Evolutionary conservation across 2,113 vertebrate species (phyloP).

Genomic region (Heterotilapia buettikoferi): DNA sequence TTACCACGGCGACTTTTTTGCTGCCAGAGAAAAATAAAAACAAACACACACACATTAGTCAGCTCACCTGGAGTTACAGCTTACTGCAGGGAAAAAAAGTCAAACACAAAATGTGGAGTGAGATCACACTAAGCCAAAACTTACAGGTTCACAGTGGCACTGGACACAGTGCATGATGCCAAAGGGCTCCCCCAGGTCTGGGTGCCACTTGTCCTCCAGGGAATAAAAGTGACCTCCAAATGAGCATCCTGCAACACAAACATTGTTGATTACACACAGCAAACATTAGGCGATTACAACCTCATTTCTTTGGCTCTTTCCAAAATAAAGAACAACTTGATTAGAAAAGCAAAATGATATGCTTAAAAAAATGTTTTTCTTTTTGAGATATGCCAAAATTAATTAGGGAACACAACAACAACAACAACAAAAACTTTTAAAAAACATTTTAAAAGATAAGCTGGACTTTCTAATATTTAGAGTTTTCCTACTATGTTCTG

Average conservation of each 20-base stretch:
- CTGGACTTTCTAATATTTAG: not conserved
- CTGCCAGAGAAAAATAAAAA: slow-evolving; percentile 24
- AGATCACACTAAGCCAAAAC: slow-evolving; percentile 11
- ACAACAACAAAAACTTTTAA: rapidly evolving
- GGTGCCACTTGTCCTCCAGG: slow-evolving; percentile 91
- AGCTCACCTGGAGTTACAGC: not conserved
- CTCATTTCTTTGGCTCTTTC: not conserved
- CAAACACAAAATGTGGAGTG: not conserved
- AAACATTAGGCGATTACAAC: not conserved
- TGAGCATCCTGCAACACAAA: slow-evolving; percentile 78
- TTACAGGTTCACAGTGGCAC: slow-evolving; percentile 88
- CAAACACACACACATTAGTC: not conserved
- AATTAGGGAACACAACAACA: not conserved
- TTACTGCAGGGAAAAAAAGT: not conserved
- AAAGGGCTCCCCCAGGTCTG: slow-evolving; percentile 92
- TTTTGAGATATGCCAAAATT: not conserved
- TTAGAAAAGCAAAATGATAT: not conserved
- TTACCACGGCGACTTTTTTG: slow-evolving; percentile 76
- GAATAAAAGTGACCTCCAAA: slow-evolving; percentile 88
- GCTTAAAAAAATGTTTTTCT: not conserved
- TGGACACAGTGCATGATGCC: slow-evolving; percentile 93
- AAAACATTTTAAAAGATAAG: not conserved
- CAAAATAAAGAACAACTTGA: not conserved
- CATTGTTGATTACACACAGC: not conserved
- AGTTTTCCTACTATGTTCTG: not conserved